phyloP scores from a whole-genome alignment of 2,113 vertebrate species.

The Gymnobelideus leadbeateri region DNA sequence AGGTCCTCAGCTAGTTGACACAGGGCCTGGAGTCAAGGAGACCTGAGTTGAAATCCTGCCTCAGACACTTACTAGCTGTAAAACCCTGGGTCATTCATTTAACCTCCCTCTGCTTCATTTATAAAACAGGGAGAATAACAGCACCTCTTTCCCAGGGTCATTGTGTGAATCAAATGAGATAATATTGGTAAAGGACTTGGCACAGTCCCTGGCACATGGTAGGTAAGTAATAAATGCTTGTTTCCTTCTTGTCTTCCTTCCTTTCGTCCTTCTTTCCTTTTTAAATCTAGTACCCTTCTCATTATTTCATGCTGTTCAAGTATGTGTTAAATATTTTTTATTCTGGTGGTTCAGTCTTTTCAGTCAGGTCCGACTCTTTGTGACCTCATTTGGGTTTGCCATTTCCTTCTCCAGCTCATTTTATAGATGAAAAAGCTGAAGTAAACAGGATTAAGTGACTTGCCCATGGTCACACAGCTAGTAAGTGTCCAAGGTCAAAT shows the following conservation, averaged over 20 bases:
- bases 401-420: background rate
- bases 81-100: background rate
- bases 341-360: background rate
- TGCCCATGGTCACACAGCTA: too few relatives aligned
- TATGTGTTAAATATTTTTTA: too few relatives aligned
- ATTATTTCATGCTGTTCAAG: background rate
- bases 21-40: background rate
- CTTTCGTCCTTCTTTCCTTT: background rate
- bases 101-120: constrained; percentile 32
- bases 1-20: background rate
- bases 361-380: background rate
- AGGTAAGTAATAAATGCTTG: background rate
- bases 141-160: background rate
- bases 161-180: constrained; percentile 15
- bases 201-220: background rate
- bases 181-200: background rate
- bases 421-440: background rate
- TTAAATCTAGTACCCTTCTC: background rate
- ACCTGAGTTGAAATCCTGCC: constrained; percentile 8
- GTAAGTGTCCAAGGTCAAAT: background rate
- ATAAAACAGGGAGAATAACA: background rate
- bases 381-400: background rate
- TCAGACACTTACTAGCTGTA: background rate
- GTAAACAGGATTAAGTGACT: too few relatives aligned
- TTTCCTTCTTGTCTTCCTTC: background rate